phyloP scores from a whole-genome alignment of 2,888 invertebrate genomes.

The Vesta saturnalis region DNA sequence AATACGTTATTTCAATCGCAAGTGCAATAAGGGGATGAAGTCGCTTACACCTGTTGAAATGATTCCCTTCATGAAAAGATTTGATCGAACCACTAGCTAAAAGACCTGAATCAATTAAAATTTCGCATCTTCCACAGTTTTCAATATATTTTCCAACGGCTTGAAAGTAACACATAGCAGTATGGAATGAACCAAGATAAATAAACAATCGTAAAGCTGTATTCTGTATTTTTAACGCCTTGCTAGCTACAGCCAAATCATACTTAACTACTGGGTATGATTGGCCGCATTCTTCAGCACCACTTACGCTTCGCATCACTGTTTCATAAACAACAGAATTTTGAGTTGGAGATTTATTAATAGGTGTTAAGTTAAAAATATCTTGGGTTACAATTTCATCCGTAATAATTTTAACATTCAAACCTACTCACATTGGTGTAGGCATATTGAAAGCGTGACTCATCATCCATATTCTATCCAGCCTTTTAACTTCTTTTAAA shows the following conservation, averaged over 20 bases:
- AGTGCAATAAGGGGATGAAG: conserved; percentile 27
- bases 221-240: too few relatives aligned
- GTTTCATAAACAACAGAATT: background rate
- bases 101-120: conserved; percentile 21
- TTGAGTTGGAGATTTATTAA: background rate
- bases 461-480: conserved; percentile 36
- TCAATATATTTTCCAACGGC: conserved; percentile 48
- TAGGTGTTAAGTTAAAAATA: background rate
- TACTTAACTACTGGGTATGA: background rate
- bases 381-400: conserved; percentile 11
- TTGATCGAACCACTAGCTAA: conserved; percentile 25
- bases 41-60: conserved; percentile 23
- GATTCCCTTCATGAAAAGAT: conserved; percentile 16
- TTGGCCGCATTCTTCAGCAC: background rate
- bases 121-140: conserved; percentile 33
- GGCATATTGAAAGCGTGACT: conserved; percentile 32
- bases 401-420: conserved; percentile 28
- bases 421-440: conserved; percentile 44
- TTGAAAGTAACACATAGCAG: conserved; percentile 45
- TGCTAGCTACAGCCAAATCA: conserved; percentile 9
- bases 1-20: conserved; percentile 22
- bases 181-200: conserved; percentile 48
- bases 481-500: too few relatives aligned
- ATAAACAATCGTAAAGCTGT: conserved; percentile 46
- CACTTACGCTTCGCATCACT: background rate